phyloP scores from a whole-genome alignment of 2,888 invertebrate genomes.

The Drepana falcataria region DNA sequence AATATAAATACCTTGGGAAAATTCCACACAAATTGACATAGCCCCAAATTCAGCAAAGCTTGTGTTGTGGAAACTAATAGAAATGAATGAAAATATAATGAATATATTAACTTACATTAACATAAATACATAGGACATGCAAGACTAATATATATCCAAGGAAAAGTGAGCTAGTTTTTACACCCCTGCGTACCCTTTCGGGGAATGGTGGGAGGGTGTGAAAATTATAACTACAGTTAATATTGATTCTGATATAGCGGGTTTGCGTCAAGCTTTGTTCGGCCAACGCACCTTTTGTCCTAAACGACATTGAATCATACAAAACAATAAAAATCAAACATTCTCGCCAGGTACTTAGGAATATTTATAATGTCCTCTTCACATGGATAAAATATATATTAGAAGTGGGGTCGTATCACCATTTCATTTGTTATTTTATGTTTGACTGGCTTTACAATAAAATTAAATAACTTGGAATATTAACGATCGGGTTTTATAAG shows the following conservation, averaged over 20 bases:
- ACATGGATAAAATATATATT: background rate
- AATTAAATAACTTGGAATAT: constrained; percentile 7
- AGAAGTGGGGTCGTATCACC: background rate
- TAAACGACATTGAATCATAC: constrained; percentile 33
- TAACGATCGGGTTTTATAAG: too few species aligned
- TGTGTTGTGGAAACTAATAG: too few species aligned
- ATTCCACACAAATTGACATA: too few species aligned
- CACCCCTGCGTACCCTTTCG: too few species aligned
- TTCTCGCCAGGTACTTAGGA: constrained; percentile 10
- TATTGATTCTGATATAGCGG: background rate
- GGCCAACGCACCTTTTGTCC: constrained; percentile 30
- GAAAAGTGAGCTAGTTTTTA: too few species aligned
- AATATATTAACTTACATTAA: too few species aligned
- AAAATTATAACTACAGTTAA: background rate
- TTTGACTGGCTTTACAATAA: constrained; percentile 8
- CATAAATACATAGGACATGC: too few species aligned
- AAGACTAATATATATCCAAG: too few species aligned
- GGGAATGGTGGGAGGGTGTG: too few species aligned
- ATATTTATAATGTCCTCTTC: constrained; percentile 8
- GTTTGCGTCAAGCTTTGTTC: constrained; percentile 1
- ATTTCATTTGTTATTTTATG: constrained; percentile 6
- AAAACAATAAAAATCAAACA: constrained; percentile 13
- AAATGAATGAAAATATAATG: too few species aligned
- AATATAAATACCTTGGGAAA: too few species aligned
- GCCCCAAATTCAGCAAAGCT: too few species aligned